Evolutionary conservation across 2,797 vertebrate species (phyloP), one percentile per base, ranked within the genome.

Genomic region (Brotogeris chrysoptera): DNA sequence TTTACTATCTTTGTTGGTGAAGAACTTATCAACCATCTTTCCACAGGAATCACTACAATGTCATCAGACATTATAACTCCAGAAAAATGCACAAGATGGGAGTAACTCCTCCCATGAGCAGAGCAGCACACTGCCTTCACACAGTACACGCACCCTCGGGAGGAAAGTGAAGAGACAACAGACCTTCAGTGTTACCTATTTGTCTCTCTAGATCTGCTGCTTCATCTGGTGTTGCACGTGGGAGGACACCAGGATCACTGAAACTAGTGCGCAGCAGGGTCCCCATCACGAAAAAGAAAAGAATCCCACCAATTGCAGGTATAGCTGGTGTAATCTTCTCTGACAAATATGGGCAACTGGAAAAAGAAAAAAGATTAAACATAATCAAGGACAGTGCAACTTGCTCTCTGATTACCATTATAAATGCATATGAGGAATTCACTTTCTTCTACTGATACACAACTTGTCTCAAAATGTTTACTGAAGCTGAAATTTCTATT

Each of bases 141-240:
- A 68, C 44, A 66, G 80, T 3, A 91, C 91, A 93, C 13, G 79
- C 88, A 96, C 88, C 86, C 91, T 90, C 0, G 46, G 96, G 88
- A 94, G 95, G 85, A 80, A 85, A 91, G 88, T 3, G 7, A 83
- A 71, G 91, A 91, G 95, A 95, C 65, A 95, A 96, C 93, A 95
- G 94, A 96, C 94, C 96, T 96, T 92, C 95, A 7, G 65, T 64
- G 96, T 98, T 98, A 99, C 99, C 99, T 98, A 99, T 99, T 98
- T 99, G 99, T 97, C 99, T 98, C 98, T 99, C 99, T 97, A 99
- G 97, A 98, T 99, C 99, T 23, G 99, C 99, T 36, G 99, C 99
- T 97, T 99, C 99, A 71, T 99, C 99, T 21, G 98, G 98, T 12
- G 98, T 99, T 96, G 99, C 99, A 36, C 99, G 98, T 39, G 99